Conservation (phyloP, 2,797 vertebrate species). For the Erpetoichthys calabaricus region DNA sequence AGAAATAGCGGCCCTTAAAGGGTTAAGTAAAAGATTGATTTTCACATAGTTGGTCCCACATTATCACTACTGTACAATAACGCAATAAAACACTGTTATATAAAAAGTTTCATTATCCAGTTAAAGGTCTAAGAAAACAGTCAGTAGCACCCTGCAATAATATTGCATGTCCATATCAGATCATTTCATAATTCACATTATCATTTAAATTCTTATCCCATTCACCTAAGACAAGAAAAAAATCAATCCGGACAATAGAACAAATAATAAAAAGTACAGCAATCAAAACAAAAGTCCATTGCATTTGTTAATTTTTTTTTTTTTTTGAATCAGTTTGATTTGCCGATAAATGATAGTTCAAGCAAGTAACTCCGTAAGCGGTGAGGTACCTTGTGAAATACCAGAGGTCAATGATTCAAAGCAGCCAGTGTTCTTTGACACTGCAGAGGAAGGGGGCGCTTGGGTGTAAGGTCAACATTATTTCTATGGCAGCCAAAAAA, state of each 20-base stretch:
- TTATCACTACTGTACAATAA: conserved; percentile 10
- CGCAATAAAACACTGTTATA: conserved; percentile 11
- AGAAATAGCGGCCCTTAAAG: conserved; percentile 6
- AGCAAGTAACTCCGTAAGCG: conserved; percentile 46
- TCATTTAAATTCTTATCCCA: conserved; percentile 25
- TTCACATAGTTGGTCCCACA: conserved; percentile 10
- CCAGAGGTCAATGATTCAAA: conserved; percentile 47
- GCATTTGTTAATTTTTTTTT: conserved; percentile 21
- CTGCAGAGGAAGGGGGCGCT: not conserved
- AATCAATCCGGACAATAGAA: no score
- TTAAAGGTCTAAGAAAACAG: conserved; percentile 40
- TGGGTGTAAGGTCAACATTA: not conserved
- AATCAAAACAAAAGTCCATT: not conserved
- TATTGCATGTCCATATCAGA: conserved; percentile 64
- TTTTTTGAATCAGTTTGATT: conserved; percentile 27
- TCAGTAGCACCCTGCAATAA: conserved; percentile 65
- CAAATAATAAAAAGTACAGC: no score
- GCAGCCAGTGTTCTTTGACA: conserved; percentile 18
- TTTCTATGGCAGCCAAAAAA: conserved; percentile 4
- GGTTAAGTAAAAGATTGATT: conserved; percentile 10
- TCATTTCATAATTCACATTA: conserved; percentile 32
- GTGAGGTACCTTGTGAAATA: conserved; percentile 41
- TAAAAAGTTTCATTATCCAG: conserved; percentile 10
- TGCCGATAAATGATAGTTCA: conserved; percentile 51
- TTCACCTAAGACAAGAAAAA: conserved; percentile 3